Evolutionary conservation across 2,888 invertebrate species (phyloP).

Genomic region (Mongoloraphidia duomilia): DNA sequence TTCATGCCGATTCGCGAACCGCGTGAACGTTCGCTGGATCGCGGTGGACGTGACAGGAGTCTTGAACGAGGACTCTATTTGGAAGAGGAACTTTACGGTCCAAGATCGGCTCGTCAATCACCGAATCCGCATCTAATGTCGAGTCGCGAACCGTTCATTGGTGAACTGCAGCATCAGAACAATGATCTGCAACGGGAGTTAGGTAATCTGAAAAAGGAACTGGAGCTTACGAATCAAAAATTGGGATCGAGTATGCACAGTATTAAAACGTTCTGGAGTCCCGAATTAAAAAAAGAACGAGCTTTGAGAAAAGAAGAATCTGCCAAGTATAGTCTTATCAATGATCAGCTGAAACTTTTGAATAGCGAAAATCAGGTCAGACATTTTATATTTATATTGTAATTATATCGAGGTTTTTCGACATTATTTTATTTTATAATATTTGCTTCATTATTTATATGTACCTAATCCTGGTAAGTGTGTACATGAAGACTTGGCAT

Average conservation of each 20-base stretch:
- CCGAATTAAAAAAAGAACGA: constrained; percentile 96
- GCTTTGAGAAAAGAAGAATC: constrained; percentile 94
- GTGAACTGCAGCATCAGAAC: constrained; percentile 86
- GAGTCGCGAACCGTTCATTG: constrained; percentile 47
- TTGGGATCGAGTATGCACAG: constrained; percentile 98
- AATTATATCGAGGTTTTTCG: too few relatives aligned
- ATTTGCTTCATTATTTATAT: too few relatives aligned
- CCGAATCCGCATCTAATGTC: constrained; percentile 49
- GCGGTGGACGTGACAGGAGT: constrained; percentile 45
- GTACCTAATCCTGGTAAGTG: too few relatives aligned
- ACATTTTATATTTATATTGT: constrained; percentile 10
- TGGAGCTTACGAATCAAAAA: constrained; percentile 93
- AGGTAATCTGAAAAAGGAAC: constrained; percentile 79
- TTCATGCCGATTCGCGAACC: constrained; percentile 74
- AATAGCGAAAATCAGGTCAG: constrained; percentile 92
- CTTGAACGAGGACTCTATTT: constrained; percentile 53
- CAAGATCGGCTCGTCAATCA: constrained; percentile 52
- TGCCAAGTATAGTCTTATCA: constrained; percentile 90
- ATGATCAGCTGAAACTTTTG: constrained; percentile 89
- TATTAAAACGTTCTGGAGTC: constrained; percentile 99
- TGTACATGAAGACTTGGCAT: too few relatives aligned
- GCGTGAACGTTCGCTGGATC: constrained; percentile 49
- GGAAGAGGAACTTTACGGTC: constrained; percentile 52
- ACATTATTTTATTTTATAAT: too few relatives aligned
- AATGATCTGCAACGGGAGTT: constrained; percentile 88